Base-by-base conservation (phyloP, 2,113 vertebrate genomes). In the Periophthalmus modestus region DNA sequence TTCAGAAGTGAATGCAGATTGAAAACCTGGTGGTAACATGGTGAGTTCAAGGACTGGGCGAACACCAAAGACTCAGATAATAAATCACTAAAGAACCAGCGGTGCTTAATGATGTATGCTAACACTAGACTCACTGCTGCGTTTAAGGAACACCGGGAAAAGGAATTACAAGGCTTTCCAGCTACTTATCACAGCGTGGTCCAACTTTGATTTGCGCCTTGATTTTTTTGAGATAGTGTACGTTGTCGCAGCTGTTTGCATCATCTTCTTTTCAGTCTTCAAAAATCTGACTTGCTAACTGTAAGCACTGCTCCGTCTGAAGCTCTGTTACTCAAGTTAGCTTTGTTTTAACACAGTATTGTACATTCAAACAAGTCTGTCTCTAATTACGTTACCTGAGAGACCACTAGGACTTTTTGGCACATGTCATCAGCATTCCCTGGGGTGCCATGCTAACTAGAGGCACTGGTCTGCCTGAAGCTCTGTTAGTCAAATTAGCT, bases 11-110 rank as follows among this genome's bases (percentile, higher is more conserved):
- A 12, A 39, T 70, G 33, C 13, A 50, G 9, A 63, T 62, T 67
- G 54, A 73, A 69, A 24, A 72, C 75, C 63, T 75, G 21, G 24
- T 75, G 21, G 24, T 33, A 52, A 72, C 67, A 58, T 65, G 58
- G 54, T 66, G 71, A 69, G 83, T 90, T 89, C 77, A 81, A 77
- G 69, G 55, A 52, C 65, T 72, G 82, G 85, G 85, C 68, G 71
- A 71, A 77, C 71, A 82, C 59, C 68, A 76, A 70, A 78, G 82
- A 69, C 23, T 33, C 72, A 70, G 73, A 80, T 87, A 84, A 85
- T 88, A 66, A 85, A 90, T 87, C 69, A 75, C 77, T 81, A 68
- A 81, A 79, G 72, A 71, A 62, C 71, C 62, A 28, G 61, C 24
- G 62, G 63, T 68, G 67, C 67, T 86, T 82, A 75, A 85, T 75